Evolutionary conservation across 1,140 invertebrate species (phyloP).

Genomic region (Drosophila eugracilis): DNA sequence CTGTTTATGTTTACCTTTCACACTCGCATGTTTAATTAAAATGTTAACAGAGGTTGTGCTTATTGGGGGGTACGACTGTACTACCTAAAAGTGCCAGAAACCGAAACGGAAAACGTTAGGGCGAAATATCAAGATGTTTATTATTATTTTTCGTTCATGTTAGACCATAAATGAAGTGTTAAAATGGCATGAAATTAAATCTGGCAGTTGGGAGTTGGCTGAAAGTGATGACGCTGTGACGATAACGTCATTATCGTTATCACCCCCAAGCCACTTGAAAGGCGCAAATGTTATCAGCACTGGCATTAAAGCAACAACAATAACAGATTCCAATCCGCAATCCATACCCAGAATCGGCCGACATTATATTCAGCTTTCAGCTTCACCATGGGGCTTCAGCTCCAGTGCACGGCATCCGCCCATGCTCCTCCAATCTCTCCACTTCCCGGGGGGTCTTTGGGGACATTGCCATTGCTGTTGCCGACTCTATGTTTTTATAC

Average conservation of each 20-base stretch:
- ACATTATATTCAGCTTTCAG: slow-evolving; percentile 36
- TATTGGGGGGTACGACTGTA: slow-evolving; percentile 30
- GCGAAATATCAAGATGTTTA: slow-evolving; percentile 23
- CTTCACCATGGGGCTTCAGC: slow-evolving; percentile 6
- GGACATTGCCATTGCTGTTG: slow-evolving; percentile 30
- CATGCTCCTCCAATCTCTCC: slow-evolving; percentile 5
- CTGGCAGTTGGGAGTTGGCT: slow-evolving; percentile 29
- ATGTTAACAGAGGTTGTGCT: slow-evolving; percentile 32
- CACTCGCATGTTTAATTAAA: slow-evolving; percentile 38
- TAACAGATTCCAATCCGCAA: slow-evolving; percentile 24
- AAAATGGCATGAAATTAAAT: slow-evolving; percentile 75
- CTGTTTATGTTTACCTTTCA: slow-evolving; percentile 36
- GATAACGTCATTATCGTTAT: slow-evolving; percentile 73
- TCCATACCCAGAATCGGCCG: slow-evolving; percentile 30
- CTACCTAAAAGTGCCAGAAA: slow-evolving; percentile 2
- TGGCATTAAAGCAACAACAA: slow-evolving; percentile 48
- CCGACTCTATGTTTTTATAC: neutral
- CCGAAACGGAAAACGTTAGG: slow-evolving; percentile 16
- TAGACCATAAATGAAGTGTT: slow-evolving; percentile 75
- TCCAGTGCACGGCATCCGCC: slow-evolving; percentile 11
- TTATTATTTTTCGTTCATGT: slow-evolving; percentile 55
- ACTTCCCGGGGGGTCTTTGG: slow-evolving; percentile 16
- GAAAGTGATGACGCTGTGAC: slow-evolving; percentile 60
- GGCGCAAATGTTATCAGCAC: slow-evolving; percentile 78
- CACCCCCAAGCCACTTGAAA: slow-evolving; percentile 52